phyloP scores from a whole-genome alignment of 2,797 vertebrate genomes.

The Gymnoscopelus braueri region DNA sequence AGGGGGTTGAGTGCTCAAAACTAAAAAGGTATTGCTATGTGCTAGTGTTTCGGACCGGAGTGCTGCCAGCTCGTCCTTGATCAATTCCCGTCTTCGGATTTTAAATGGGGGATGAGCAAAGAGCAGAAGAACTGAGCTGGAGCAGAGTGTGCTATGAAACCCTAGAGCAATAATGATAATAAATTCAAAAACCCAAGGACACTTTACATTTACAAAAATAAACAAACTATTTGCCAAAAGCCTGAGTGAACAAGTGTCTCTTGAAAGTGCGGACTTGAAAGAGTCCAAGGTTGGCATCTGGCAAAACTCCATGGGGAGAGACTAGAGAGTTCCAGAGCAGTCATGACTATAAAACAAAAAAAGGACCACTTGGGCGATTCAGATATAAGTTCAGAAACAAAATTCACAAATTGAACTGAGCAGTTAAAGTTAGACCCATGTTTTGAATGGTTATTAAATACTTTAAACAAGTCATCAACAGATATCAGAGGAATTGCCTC shows the following conservation, averaged over 20 bases:
- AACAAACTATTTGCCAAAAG: no score
- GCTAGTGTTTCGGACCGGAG: slow-evolving; percentile 67
- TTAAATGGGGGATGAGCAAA: slow-evolving; percentile 60
- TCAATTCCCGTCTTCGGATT: slow-evolving; percentile 60
- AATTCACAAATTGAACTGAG: slow-evolving; percentile 21
- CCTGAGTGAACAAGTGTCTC: no score
- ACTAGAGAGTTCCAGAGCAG: slow-evolving; percentile 6
- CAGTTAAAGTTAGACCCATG: slow-evolving; percentile 2
- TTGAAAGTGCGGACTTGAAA: no score
- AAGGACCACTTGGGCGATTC: slow-evolving; percentile 36
- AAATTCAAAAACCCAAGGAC: no score
- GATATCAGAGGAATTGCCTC: background rate
- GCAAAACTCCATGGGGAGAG: no score
- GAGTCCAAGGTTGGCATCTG: no score
- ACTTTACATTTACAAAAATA: no score
- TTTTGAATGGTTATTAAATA: slow-evolving; percentile 17
- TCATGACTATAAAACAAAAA: slow-evolving; percentile 17
- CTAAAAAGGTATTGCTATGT: slow-evolving; percentile 9
- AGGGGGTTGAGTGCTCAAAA: slow-evolving; percentile 24
- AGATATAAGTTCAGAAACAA: no score
- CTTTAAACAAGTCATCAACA: slow-evolving; percentile 12
- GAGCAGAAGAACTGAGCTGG: slow-evolving; percentile 65
- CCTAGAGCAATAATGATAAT: slow-evolving; percentile 32
- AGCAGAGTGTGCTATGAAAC: slow-evolving; percentile 67
- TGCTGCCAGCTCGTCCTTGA: slow-evolving; percentile 66